phyloP scores from a whole-genome alignment of 2,888 invertebrate genomes.

The Noctuana brunneofusca region DNA sequence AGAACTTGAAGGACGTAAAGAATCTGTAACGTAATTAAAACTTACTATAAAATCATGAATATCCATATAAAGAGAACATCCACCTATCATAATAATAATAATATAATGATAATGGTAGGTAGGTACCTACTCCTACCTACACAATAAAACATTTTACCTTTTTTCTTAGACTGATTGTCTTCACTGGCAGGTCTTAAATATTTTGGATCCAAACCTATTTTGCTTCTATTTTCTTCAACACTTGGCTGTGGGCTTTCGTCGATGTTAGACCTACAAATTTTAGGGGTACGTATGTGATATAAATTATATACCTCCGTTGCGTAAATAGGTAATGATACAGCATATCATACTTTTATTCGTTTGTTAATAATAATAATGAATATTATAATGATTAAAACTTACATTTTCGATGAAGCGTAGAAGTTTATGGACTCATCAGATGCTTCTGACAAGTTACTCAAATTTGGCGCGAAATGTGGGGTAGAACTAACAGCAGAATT shows the following conservation, averaged over 20 bases:
- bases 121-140: too few species aligned
- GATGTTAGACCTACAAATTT: conserved; percentile 56
- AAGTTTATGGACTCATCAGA: conserved; percentile 74
- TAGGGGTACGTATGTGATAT: too few species aligned
- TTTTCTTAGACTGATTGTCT: conserved; percentile 47
- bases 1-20: neutral
- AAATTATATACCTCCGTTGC: too few species aligned
- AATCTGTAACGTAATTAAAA: conserved; percentile 11
- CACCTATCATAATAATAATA: neutral
- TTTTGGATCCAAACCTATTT: conserved; percentile 67
- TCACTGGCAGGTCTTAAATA: conserved; percentile 66
- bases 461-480: conserved; percentile 61
- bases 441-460: conserved; percentile 54
- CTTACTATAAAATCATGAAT: neutral
- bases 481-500: conserved; percentile 63
- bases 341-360: too few species aligned
- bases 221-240: conserved; percentile 45
- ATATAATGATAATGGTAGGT: too few species aligned
- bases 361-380: neutral
- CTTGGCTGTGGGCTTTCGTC: conserved; percentile 63
- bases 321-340: too few species aligned
- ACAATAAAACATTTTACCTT: conserved; percentile 44
- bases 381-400: conserved; percentile 41
- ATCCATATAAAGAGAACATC: neutral
- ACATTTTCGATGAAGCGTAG: conserved; percentile 73